A percentile compares a stretch with the other conserved stretches of the same genome.
Conservation (phyloP, 2,797 vertebrate genomes). For the Muscicapa comitata region DNA sequence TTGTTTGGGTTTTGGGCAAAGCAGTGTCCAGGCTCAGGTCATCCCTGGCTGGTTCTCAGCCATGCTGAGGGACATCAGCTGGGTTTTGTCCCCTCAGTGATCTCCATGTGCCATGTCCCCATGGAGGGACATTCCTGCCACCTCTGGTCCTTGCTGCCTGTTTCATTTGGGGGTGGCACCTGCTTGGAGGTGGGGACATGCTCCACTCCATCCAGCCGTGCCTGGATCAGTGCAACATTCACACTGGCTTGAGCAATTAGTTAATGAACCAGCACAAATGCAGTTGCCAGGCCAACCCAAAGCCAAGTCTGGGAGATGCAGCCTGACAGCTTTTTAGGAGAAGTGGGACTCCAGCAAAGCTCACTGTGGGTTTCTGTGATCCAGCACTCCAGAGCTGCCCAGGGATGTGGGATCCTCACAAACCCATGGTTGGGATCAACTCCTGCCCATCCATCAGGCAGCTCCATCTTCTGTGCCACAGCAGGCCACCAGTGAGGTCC, state of each 20-base stretch:
- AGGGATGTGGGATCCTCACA: fast-evolving
- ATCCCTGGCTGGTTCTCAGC: not conserved
- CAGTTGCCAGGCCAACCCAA: conserved; percentile 40
- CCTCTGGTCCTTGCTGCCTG: not conserved
- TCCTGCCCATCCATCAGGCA: not conserved
- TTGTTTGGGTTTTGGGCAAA: not conserved
- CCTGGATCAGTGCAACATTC: not conserved
- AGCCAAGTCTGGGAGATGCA: conserved; percentile 11
- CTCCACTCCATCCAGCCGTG: fast-evolving
- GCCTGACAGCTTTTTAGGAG: not conserved
- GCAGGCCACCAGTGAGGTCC: fast-evolving
- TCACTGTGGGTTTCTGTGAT: fast-evolving
- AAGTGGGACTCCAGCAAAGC: not conserved
- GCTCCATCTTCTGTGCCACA: not conserved
- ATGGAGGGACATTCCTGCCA: not conserved
- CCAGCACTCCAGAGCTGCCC: not conserved
- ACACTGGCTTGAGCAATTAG: not conserved
- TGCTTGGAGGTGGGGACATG: not conserved
- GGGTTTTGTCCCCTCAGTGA: not conserved
- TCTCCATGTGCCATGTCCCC: not conserved
- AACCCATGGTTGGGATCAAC: fast-evolving
- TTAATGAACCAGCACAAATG: conserved; percentile 28
- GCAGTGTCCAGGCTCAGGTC: not conserved
- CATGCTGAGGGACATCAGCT: not conserved
- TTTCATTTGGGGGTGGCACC: not conserved